Evolutionary conservation across 37 sponge, comb jelly and placozoan genomes (phyloP), one percentile per base, ranked within the genome.

Genomic region (Lycopodina hypogea): DNA sequence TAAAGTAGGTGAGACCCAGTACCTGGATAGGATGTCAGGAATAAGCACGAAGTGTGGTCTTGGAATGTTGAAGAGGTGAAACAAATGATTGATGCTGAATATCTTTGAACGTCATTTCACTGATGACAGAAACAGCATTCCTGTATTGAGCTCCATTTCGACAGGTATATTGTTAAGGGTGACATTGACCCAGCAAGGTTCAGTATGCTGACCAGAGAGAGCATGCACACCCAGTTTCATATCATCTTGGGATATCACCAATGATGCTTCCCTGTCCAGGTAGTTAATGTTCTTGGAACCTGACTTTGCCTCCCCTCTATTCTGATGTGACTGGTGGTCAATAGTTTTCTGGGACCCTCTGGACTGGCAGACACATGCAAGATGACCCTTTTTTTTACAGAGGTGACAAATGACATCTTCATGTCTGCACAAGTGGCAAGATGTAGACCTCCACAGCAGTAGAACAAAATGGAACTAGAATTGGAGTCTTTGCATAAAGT

Each of bases 71-170:
- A 7, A 81, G 72, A 17, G 39, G 45, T 34, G 63, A 21, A 28
- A 39, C 29, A 23, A 22, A 6, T 6, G 57, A 11, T 41, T 41
- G 24, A 7, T 39, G 64, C 23, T 30, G 23, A 2, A 61, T 24
- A 3, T 8, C 3, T 17, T 24, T 11, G 32, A 26, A 63, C 1
- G 72, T 72, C 3, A 65, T 6, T 34, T 72, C 34, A 34, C 14
- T 72, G 34, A 77, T 76, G 26, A 84, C 50, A 8, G 71, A 56
- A 9, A 84, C 33, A 0, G 84, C 40, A 76, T 68, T 36, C 76
- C 83, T 36, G 76, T 83, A 58, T 83, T 76, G 17, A 83, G 32
- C 42, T 84, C 84, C 71, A 84, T 58, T 21, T 76, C 15, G 17
- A 77, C 71, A 42, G 60, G 45, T 32, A 60, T 42, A 14, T 42